Evolutionary conservation across 2,888 invertebrate species (phyloP).

Genomic region (Watsonalla binaria): DNA sequence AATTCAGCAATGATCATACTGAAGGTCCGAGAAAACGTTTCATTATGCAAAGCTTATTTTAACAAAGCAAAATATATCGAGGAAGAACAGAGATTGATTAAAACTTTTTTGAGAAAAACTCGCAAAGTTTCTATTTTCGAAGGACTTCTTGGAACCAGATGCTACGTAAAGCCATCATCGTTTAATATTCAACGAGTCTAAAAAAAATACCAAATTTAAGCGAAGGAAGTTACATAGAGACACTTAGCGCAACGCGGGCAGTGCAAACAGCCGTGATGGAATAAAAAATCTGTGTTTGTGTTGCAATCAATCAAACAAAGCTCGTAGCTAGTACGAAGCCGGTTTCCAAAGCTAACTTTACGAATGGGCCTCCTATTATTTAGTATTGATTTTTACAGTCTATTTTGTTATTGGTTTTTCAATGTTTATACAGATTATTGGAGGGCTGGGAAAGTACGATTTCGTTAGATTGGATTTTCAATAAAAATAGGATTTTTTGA

Average conservation of each 20-base stretch:
- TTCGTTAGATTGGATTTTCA: conserved; percentile 46
- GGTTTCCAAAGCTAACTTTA: conserved; percentile 62
- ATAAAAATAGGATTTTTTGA: conserved; percentile 22
- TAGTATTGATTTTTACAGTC: conserved; percentile 63
- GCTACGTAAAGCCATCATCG: conserved; percentile 2
- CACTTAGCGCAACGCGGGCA: conserved; percentile 16
- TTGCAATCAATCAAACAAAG: conserved; percentile 75
- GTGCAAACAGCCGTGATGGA: conserved; percentile 55
- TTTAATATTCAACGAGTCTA: conserved; percentile 1
- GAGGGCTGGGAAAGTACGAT: conserved; percentile 45
- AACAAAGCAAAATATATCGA: not conserved
- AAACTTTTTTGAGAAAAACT: conserved; percentile 3
- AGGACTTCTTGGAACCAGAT: conserved; percentile 2
- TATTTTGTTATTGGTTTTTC: conserved; percentile 58
- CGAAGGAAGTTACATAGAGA: conserved; percentile 8
- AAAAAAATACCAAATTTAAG: conserved; percentile 13
- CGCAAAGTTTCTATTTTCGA: not conserved
- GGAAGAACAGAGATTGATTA: conserved; percentile 1
- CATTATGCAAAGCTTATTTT: not conserved
- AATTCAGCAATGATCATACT: not conserved
- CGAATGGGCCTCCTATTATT: conserved; percentile 55
- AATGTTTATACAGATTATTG: conserved; percentile 56
- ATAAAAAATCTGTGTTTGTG: conserved; percentile 65
- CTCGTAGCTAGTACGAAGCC: conserved; percentile 33
- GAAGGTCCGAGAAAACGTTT: not conserved